Evolutionary conservation across 2,113 vertebrate species (phyloP).

Genomic region (Thunnus thynnus): DNA sequence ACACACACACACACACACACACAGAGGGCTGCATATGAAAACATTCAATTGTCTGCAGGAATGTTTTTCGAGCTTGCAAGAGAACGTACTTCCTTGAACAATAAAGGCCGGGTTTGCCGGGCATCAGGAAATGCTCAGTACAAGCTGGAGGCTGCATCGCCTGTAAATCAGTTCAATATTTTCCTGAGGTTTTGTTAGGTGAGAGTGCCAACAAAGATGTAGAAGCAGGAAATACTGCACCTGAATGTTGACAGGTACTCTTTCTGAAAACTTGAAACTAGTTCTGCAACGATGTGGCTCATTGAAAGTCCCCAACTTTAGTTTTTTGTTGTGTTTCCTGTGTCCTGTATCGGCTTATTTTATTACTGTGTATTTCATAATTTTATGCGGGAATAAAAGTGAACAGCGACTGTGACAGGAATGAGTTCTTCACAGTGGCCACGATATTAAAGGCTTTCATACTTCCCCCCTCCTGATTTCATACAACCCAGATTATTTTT

Average conservation of each 20-base stretch:
- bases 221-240: background rate
- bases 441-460: constrained; percentile 1
- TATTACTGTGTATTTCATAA: background rate
- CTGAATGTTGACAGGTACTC: constrained; percentile 5
- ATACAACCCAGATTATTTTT: background rate
- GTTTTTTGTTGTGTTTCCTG: background rate
- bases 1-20: no score
- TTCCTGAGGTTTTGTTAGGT: background rate
- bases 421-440: background rate
- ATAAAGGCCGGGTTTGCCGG: constrained; percentile 53
- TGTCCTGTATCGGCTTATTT: background rate
- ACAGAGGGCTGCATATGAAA: constrained; percentile 45
- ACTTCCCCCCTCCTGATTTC: background rate
- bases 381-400: background rate
- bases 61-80: constrained; percentile 49
- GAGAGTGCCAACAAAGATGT: constrained; percentile 8
- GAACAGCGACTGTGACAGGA: background rate
- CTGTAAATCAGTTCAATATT: constrained; percentile 27
- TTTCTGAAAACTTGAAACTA: background rate
- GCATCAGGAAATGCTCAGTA: constrained; percentile 33
- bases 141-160: constrained; percentile 19
- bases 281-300: background rate
- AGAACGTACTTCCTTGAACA: constrained; percentile 55
- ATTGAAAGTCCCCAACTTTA: background rate
- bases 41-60: constrained; percentile 45